Evolutionary conservation across 1,140 invertebrate species (phyloP), one percentile per base, ranked within the genome.

Genomic region (Ceratina australensis): DNA sequence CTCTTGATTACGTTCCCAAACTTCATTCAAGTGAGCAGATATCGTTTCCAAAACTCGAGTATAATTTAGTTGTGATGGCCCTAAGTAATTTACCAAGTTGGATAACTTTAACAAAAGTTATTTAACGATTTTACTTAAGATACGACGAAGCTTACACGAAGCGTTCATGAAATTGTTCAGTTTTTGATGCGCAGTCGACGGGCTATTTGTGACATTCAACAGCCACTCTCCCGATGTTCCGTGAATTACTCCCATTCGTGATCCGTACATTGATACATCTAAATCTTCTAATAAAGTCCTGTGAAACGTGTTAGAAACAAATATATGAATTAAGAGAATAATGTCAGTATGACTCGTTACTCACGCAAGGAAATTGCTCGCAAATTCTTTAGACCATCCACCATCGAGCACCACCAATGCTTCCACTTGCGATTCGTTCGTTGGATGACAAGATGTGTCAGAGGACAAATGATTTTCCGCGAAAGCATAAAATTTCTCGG

Each of bases 211-310:
- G 22, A 92, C 81, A 78, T 94, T 93, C 8, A 92, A 89, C 4
- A 95, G 86, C 93, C 93, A 95, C 50, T 90, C 81, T 15, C 93
- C 94, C 2, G 92, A 93, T 85, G 92, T 92, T 18, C 94, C 93
- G 73, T 94, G 93, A 22, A 95, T 86, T 61, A 95, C 86, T 5
- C 92, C 93, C 67, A 95, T 88, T 61, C 90, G 92, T 66, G 94
- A 94, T 0, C 93, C 93, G 63, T 93, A 93, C 52, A 90, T 82
- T 22, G 93, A 94, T 22, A 95, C 88, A 79, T 94, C 93, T 12
- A 94, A 81, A 28, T 91, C 89, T 79, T 93, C 90, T 57, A 91
- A 72, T 24, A 93, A 66, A 49, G 87, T 81, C n/a, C 92, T 93
- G 72, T 77, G 73, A 61, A 33, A 66, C 28, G 59, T 3, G 22